These are phyloP conservation scores for Amphiprion ocellaris DNA, from an alignment of 2,113 vertebrate species.

Conservation along the genomic window DNA sequence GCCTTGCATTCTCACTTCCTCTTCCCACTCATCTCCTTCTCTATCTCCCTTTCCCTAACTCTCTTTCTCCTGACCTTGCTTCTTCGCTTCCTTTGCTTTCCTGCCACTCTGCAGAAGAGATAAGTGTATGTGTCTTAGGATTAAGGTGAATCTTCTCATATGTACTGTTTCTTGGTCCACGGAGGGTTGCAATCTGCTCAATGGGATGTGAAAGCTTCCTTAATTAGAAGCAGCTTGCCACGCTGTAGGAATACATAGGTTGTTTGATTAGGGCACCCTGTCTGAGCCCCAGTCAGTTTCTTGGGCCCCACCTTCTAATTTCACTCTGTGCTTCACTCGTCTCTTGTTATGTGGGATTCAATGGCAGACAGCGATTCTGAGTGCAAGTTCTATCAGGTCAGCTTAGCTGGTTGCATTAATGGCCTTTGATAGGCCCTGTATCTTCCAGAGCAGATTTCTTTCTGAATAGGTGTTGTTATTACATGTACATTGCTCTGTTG, in stretches of 20 bases:
- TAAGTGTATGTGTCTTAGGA: conserved; percentile 49
- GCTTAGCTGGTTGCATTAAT: conserved; percentile 15
- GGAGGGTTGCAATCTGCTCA: conserved; percentile 51
- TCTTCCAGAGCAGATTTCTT: conserved; percentile 31
- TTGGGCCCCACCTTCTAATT: conserved; percentile 15
- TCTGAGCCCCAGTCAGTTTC: conserved; percentile 21
- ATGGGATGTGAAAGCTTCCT: conserved; percentile 54
- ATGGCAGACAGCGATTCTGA: neutral
- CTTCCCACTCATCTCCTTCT: conserved; percentile 24
- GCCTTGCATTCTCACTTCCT: conserved; percentile 7
- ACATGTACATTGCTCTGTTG: conserved; percentile 38
- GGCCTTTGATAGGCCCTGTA: conserved; percentile 30
- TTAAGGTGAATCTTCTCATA: conserved; percentile 47
- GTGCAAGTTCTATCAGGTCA: conserved; percentile 18
- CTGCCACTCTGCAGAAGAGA: conserved; percentile 22
- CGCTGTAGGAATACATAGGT: conserved; percentile 39
- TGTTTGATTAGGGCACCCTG: conserved; percentile 33
- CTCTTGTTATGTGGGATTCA: conserved; percentile 35
- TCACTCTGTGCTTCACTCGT: conserved; percentile 18
- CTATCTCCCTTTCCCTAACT: neutral
- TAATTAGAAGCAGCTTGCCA: conserved; percentile 52
- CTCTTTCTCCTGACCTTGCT: neutral
- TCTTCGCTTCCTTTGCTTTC: conserved; percentile 25
- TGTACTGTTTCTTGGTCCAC: conserved; percentile 23
- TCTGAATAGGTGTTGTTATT: conserved; percentile 12